phyloP scores from a whole-genome alignment of 2,888 invertebrate species.

The Eulithis prunata region DNA sequence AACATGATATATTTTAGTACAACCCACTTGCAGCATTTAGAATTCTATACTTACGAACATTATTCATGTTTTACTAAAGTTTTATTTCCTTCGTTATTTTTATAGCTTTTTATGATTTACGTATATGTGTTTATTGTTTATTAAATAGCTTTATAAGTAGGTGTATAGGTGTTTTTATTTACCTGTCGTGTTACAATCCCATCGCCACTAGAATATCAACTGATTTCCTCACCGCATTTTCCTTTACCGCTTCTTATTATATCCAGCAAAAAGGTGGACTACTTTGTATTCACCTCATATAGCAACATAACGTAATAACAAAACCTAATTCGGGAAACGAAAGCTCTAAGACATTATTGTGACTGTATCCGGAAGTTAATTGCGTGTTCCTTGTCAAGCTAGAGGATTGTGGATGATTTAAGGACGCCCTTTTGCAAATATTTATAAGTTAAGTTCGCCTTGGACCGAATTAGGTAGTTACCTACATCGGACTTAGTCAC shows the following conservation, averaged over 20 bases:
- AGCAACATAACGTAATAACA: conserved; percentile 5
- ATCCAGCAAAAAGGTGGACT: background rate
- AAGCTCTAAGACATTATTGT: conserved; percentile 52
- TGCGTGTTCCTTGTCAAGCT: conserved; percentile 61
- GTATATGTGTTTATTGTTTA: too few relatives aligned
- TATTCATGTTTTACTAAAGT: too few relatives aligned
- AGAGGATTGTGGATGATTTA: conserved; percentile 55
- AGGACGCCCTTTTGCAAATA: conserved; percentile 30
- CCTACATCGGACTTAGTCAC: background rate
- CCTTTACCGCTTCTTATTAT: background rate
- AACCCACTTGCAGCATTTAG: too few relatives aligned
- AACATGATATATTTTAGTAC: too few relatives aligned
- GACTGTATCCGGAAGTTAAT: conserved; percentile 62
- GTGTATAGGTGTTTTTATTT: too few relatives aligned
- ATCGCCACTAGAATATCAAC: too few relatives aligned
- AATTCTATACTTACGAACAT: too few relatives aligned
- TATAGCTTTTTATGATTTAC: too few relatives aligned
- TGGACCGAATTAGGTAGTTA: conserved; percentile 4
- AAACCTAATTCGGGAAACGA: conserved; percentile 39
- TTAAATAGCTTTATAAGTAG: too few relatives aligned
- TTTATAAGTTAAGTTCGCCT: conserved; percentile 16
- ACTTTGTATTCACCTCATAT: conserved; percentile 1
- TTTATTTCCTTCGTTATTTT: too few relatives aligned
- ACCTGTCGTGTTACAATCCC: too few relatives aligned
- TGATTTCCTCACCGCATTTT: background rate